A percentile compares a stretch with the other conserved stretches of the same genome.
phyloP scores from a whole-genome alignment of 2,888 invertebrate species.

The Aquatica leii region DNA sequence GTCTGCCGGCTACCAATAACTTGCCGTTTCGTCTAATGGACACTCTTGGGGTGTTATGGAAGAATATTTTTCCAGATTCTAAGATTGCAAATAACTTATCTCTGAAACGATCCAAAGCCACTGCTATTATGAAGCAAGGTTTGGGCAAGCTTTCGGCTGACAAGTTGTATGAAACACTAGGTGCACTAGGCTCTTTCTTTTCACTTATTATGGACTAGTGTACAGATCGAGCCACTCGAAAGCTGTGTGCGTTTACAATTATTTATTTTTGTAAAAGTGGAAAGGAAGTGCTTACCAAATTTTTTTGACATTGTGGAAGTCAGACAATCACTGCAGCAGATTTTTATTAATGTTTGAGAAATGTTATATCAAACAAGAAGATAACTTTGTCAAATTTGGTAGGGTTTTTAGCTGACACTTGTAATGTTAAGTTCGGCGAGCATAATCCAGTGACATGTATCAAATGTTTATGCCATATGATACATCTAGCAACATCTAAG shows the following conservation, averaged over 20 bases:
- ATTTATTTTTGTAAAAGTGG: no score
- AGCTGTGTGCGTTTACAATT: constrained; percentile 13
- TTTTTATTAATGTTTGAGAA: constrained; percentile 1
- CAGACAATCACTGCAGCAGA: neutral
- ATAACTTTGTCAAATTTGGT: neutral
- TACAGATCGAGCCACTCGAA: neutral
- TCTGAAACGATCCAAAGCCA: constrained; percentile 27
- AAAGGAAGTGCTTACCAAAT: constrained; percentile 7
- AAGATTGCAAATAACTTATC: no score
- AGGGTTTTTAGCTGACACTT: neutral
- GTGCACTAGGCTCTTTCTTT: neutral
- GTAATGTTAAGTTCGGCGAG: constrained; percentile 8
- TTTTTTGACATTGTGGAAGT: constrained; percentile 18
- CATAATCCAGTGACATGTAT: neutral
- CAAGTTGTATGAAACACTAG: no score
- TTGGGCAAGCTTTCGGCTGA: no score
- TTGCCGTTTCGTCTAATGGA: constrained; percentile 31
- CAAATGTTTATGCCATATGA: neutral
- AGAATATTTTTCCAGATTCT: constrained; percentile 31
- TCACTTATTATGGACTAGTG: neutral
- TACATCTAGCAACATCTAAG: neutral
- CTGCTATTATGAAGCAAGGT: no score
- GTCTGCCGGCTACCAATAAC: constrained; percentile 22
- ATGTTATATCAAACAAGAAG: neutral
- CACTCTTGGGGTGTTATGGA: constrained; percentile 20